These are phyloP conservation scores for Gila orcuttii DNA, from an alignment of 2,113 vertebrate genomes.

Conservation along the genomic window DNA sequence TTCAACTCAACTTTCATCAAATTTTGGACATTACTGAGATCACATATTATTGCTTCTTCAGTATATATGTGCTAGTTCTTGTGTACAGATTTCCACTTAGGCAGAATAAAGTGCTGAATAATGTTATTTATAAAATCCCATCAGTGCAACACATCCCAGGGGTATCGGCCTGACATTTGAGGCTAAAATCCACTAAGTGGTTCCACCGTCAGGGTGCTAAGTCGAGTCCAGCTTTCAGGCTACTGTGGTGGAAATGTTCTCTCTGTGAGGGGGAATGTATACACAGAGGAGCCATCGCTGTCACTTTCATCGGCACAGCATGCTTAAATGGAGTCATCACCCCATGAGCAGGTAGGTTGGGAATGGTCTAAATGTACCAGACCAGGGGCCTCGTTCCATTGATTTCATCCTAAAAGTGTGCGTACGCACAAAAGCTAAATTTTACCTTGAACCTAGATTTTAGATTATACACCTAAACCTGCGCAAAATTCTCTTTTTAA, in stretches of 20 bases:
- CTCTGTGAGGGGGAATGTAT: conserved; percentile 21
- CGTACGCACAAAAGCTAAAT: too few species aligned
- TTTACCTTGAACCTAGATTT: too few species aligned
- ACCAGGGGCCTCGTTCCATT: too few species aligned
- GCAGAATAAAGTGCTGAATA: conserved; percentile 32
- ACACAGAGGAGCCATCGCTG: not conserved
- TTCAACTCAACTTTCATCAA: conserved; percentile 8
- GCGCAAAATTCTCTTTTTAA: too few species aligned
- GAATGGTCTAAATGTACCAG: conserved; percentile 20
- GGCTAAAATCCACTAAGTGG: conserved; percentile 43
- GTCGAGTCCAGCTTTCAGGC: conserved; percentile 21
- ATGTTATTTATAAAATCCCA: conserved; percentile 31
- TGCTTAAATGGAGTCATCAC: conserved; percentile 29
- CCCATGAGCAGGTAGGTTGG: conserved; percentile 2
- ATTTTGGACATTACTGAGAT: not conserved
- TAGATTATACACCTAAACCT: too few species aligned
- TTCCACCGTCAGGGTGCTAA: conserved; percentile 29
- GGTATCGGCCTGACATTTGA: conserved; percentile 40
- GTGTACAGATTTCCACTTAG: not conserved
- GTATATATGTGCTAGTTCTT: not conserved
- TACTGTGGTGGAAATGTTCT: not conserved
- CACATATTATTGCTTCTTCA: not conserved
- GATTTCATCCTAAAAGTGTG: too few species aligned
- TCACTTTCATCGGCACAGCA: conserved; percentile 16
- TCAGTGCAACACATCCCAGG: conserved; percentile 25